Conservation (phyloP, 2,797 vertebrate genomes). For the Betta splendens region DNA sequence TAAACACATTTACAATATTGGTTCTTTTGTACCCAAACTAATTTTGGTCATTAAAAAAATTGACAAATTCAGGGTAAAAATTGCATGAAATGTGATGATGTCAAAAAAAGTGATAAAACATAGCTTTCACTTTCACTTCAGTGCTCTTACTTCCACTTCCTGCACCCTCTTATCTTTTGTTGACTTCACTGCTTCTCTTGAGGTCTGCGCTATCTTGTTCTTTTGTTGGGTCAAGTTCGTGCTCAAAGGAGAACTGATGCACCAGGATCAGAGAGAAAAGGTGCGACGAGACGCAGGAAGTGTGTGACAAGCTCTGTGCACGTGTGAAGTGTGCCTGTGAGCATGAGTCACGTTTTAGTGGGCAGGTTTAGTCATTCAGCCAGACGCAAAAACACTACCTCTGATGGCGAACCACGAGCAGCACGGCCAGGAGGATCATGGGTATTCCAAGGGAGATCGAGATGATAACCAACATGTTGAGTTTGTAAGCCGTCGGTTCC, state of each 20-base stretch:
- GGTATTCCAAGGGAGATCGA: conserved; percentile 65
- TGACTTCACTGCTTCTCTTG: neutral
- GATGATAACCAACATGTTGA: conserved; percentile 38
- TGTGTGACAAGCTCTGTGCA: neutral
- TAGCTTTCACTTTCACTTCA: too few species aligned
- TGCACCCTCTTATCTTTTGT: conserved; percentile 1
- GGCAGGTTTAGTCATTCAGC: neutral
- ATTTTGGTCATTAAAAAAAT: too few species aligned
- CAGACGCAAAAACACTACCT: conserved; percentile 48
- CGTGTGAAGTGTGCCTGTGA: neutral
- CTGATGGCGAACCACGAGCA: conserved; percentile 60
- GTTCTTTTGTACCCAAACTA: too few species aligned
- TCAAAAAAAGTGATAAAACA: too few species aligned
- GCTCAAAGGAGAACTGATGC: neutral
- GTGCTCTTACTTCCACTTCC: conserved; percentile 33
- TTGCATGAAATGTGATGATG: too few species aligned
- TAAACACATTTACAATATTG: too few species aligned
- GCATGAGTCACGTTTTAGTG: neutral
- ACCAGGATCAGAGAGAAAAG: neutral
- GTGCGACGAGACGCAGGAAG: neutral
- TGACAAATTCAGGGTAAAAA: too few species aligned
- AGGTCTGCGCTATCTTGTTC: fast-evolving
- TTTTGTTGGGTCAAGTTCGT: neutral
- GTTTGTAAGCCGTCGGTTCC: neutral
- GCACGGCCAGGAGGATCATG: conserved; percentile 69